Conservation (phyloP, 2,797 vertebrate genomes). For the Lithobates sylvaticus region DNA sequence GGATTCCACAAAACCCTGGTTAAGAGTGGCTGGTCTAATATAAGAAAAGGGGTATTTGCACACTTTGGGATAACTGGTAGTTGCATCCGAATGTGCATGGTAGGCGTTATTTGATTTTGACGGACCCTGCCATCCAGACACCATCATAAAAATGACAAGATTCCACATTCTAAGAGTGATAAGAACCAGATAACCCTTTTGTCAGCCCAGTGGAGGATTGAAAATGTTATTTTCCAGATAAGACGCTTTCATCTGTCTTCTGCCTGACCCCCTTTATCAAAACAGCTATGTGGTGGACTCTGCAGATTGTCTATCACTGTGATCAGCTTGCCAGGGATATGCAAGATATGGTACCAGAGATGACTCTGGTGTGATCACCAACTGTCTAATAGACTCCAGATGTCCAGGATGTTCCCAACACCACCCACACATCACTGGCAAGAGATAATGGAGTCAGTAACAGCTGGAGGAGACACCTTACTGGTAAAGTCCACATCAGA, state of each 20-base stretch:
- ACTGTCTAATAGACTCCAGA: not conserved
- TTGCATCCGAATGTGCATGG: too few relatives aligned
- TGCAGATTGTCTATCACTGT: constrained; percentile 10
- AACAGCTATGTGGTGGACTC: not conserved
- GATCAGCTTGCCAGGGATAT: constrained; percentile 19
- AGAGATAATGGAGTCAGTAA: constrained; percentile 32
- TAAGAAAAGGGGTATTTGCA: too few relatives aligned
- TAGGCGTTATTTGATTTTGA: not conserved
- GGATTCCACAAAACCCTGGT: too few relatives aligned
- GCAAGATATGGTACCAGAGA: not conserved
- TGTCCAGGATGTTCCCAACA: constrained; percentile 23
- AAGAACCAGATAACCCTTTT: not conserved
- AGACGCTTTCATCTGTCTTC: not conserved
- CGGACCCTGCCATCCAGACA: not conserved
- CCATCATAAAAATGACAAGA: not conserved
- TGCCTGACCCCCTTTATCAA: not conserved
- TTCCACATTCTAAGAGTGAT: not conserved
- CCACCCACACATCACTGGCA: constrained; percentile 8
- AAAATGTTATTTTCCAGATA: constrained; percentile 64
- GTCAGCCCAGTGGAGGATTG: not conserved
- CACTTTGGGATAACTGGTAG: too few relatives aligned
- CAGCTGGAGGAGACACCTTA: constrained; percentile 46
- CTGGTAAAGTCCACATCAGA: constrained; percentile 54
- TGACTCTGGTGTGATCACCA: not conserved
- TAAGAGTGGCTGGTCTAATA: too few relatives aligned